Base-by-base conservation (phyloP, 2,888 invertebrate genomes). In the Antitype chi region DNA sequence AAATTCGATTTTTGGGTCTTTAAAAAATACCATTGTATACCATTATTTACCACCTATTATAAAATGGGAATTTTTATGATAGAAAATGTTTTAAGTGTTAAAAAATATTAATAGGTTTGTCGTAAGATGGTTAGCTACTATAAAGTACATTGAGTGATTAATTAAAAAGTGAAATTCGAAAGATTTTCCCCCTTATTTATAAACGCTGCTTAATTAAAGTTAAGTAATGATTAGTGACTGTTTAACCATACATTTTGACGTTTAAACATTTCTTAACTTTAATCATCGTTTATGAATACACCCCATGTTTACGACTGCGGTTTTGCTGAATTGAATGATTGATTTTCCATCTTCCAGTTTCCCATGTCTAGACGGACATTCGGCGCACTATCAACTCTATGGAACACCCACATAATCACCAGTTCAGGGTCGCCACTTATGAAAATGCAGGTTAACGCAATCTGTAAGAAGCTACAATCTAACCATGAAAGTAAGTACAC, bases 401-500 rank as follows among this genome's bases (percentile, higher is more conserved):
- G 15, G 52, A 80, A 23, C 43, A 72, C 38, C 62, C 55, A 43
- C 25, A 47, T 66, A 66, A 80, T 15, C 11, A 80, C 47, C 17
- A 73, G 0, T 11, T 25, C 53, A 49, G 32, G 11, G n/a, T 66
- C 8, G 4, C 73, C 80, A 72, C 15, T 79, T 73, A 64, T 25
- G 25, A 66, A 72, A 72, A 79, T 47, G 1, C 49, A 43, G 63
- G n/a, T 52, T 13, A 70, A 9, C n/a, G 71, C 52, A 64, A 66
- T 66, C 23, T 23, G 17, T 47, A 13, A 25, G 62, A 62, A 64
- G 28, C 9, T 15, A 53, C 15, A 69, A 53, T 17, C 25, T 53
- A 23, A 49, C 59, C 59, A 74, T 82, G 32, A 70, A 82, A 68
- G 67, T 78, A 78, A 81, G 80, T 67, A 80, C 55, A 62, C 23